Percentiles rank a stretch among this genome's conserved stretches.
Evolutionary conservation across 2,113 vertebrate genomes (phyloP).

Genomic region (Arenaria interpres): DNA sequence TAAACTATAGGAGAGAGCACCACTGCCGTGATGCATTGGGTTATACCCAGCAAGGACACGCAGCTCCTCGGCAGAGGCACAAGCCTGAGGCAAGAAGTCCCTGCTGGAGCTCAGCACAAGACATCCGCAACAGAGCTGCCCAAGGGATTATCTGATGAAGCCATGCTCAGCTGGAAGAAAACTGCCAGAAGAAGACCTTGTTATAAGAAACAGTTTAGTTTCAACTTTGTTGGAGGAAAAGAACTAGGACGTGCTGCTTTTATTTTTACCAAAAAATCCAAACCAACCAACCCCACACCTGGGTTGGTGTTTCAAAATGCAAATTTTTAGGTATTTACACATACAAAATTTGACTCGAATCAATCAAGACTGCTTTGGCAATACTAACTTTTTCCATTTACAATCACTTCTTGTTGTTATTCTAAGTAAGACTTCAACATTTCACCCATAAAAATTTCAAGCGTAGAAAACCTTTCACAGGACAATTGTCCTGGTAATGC

Average conservation of each 20-base stretch:
- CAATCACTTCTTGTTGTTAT: background rate
- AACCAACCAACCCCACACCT: background rate
- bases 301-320: background rate
- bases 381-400: background rate
- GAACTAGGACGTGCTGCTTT: background rate
- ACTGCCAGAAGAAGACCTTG: background rate
- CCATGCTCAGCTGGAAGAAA: background rate
- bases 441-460: background rate
- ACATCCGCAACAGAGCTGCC: background rate
- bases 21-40: fast-evolving
- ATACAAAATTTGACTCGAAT: background rate
- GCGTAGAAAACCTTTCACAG: background rate
- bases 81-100: background rate
- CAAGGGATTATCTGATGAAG: background rate
- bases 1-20: background rate
- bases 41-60: background rate
- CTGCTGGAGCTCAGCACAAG: background rate
- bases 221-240: background rate
- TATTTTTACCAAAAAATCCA: background rate
- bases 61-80: background rate
- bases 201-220: background rate
- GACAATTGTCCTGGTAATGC: background rate
- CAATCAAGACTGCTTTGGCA: background rate
- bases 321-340: background rate
- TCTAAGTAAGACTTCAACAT: background rate